Evolutionary conservation across 2,888 invertebrate genomes (phyloP).

Genomic region (Megalurothrips usitatus): DNA sequence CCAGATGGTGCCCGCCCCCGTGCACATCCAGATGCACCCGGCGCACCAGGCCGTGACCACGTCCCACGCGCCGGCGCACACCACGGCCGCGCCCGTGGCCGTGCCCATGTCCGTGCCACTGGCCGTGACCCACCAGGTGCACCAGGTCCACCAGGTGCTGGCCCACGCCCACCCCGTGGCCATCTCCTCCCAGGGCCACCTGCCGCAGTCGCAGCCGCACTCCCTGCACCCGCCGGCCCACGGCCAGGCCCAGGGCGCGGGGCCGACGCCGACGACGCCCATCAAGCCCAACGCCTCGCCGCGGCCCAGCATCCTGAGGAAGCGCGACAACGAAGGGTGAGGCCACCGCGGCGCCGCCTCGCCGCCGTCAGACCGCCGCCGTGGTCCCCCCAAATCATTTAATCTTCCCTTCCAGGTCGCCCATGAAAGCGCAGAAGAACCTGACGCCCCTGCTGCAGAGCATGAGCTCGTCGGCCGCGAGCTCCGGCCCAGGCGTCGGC

Average conservation of each 20-base stretch:
- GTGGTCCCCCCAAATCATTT: constrained; percentile 36
- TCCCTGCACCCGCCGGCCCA: constrained; percentile 36
- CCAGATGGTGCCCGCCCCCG: constrained; percentile 2
- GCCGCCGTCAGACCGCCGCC: constrained; percentile 2
- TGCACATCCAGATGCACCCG: constrained; percentile 4
- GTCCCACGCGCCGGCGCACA: neutral
- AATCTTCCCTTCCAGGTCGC: constrained; percentile 47
- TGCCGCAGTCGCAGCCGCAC: constrained; percentile 33
- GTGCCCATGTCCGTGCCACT: neutral
- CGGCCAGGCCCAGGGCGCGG: constrained; percentile 38
- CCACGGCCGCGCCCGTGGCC: neutral
- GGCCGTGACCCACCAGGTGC: too few species aligned
- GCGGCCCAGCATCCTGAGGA: constrained; percentile 79
- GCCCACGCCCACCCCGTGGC: neutral
- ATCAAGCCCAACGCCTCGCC: constrained; percentile 57
- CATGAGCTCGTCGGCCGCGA: neutral
- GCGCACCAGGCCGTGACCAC: neutral
- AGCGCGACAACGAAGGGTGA: constrained; percentile 77
- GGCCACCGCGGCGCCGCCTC: too few species aligned
- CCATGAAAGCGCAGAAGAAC: constrained; percentile 62
- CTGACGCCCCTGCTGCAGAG: constrained; percentile 47
- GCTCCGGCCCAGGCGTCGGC: neutral
- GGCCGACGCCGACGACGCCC: constrained; percentile 29
- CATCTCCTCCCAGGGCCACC: neutral
- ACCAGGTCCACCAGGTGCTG: neutral